Evolutionary conservation across 2,888 invertebrate genomes (phyloP).

Genomic region (Slavum lentiscoides): DNA sequence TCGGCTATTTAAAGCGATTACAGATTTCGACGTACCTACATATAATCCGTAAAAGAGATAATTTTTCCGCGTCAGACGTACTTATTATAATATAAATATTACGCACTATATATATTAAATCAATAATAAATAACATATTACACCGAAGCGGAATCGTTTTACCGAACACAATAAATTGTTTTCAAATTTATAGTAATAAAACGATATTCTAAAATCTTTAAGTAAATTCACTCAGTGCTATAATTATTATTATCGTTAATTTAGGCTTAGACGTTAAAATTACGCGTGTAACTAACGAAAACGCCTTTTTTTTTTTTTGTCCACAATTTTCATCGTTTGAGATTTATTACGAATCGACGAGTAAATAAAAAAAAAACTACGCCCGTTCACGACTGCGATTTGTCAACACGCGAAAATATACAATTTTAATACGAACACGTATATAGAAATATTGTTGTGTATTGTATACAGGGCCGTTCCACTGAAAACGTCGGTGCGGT

Average conservation of each 20-base stretch:
- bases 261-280: slow-evolving; percentile 14
- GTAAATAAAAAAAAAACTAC: not conserved
- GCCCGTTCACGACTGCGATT: not conserved
- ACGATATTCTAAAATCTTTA: too few species aligned
- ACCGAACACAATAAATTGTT: too few species aligned
- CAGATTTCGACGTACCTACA: too few species aligned
- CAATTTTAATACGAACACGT: not conserved
- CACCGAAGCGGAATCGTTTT: too few species aligned
- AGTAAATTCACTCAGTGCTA: too few species aligned
- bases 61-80: too few species aligned
- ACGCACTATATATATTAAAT: too few species aligned
- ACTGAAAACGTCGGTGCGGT: not conserved
- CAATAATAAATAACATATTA: too few species aligned
- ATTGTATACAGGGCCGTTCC: not conserved
- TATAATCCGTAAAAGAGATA: too few species aligned
- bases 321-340: slow-evolving; percentile 3
- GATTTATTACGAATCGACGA: slow-evolving; percentile 26
- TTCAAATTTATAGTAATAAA: too few species aligned
- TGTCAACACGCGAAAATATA: not conserved
- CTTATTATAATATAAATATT: too few species aligned
- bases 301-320: not conserved
- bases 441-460: not conserved
- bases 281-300: slow-evolving; percentile 23
- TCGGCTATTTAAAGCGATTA: too few species aligned
- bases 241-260: not conserved